Base-by-base conservation (phyloP, 2,888 invertebrate species). In the Patella depressa region DNA sequence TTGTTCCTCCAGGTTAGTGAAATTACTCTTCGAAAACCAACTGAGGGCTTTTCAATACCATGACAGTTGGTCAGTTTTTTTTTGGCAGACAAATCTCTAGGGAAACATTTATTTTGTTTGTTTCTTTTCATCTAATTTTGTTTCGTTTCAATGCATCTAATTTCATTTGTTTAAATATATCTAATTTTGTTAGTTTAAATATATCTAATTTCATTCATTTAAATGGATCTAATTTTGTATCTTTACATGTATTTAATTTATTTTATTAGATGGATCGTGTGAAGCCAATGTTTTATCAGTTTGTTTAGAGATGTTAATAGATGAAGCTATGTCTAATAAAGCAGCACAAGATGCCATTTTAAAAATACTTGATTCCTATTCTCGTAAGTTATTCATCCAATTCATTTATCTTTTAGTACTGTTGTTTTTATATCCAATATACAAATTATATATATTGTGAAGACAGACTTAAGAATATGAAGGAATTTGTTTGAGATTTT, bases 1-100 rank as follows among this genome's bases (percentile, higher is more conserved):
- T 59, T 29, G 74, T 74, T 14, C 45, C 29, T 2, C 74, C 74
- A 57, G 74, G 74, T 74, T 1, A 57, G 74, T 74, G n/a, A 45
- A 19, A 71, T 71, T 71, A 34, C 24, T 4, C 34, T 71, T 15
- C 34, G 4, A 15, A 34, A 71, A 71, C 15, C 34, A 15, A 29
- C 29, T 29, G 9, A 71, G 11, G 29, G 34, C 29, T 34, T 71
- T 71, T 14, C 24, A n/a, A 24, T 7, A n/a, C 24, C 11, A 14
- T 17, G 71, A 29, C 19, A 7, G 2, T 70, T 2, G 14, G 19
- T 70, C 34, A 4, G 11, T 70, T 14, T 19, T 24, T 1, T n/a
- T 4, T 59, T 59, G 17, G 19, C 65, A 65, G 19, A 19, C 4
- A n/a, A n/a, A 7, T 65, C 4, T 65, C 19, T n/a, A 7, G 4